Evolutionary conservation across 2,888 invertebrate species (phyloP).

Genomic region (Lutraria lutraria): DNA sequence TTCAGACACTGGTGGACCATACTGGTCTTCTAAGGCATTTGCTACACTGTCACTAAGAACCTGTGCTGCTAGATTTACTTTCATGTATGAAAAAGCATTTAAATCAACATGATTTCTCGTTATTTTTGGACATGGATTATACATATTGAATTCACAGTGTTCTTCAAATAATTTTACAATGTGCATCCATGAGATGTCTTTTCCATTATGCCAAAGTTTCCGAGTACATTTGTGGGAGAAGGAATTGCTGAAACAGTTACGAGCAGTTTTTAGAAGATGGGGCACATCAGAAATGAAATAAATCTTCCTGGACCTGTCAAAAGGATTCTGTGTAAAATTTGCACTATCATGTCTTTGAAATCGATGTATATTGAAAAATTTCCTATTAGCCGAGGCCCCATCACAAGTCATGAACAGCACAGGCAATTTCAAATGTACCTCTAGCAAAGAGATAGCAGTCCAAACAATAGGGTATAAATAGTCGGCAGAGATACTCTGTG

Average conservation of each 20-base stretch:
- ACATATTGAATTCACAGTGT: slow-evolving; percentile 42
- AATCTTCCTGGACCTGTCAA: slow-evolving; percentile 8
- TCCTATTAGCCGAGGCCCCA: slow-evolving; percentile 16
- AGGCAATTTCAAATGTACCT: not conserved
- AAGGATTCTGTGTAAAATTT: slow-evolving; percentile 15
- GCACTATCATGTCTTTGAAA: not conserved
- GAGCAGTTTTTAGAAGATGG: slow-evolving; percentile 63
- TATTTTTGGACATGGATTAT: slow-evolving; percentile 46
- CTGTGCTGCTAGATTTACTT: too few species aligned
- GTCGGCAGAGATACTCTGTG: too few species aligned
- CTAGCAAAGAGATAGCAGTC: not conserved
- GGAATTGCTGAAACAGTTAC: slow-evolving; percentile 68
- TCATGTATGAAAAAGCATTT: too few species aligned
- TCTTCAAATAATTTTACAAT: slow-evolving; percentile 62
- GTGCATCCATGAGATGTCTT: slow-evolving; percentile 42
- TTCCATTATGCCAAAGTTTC: slow-evolving; percentile 60
- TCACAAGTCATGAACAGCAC: not conserved
- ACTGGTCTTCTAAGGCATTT: too few species aligned
- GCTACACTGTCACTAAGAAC: too few species aligned
- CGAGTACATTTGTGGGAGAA: slow-evolving; percentile 59
- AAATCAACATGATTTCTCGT: too few species aligned
- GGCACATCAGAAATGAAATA: slow-evolving; percentile 68
- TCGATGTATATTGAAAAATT: not conserved
- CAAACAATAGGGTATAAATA: slow-evolving; percentile 5
- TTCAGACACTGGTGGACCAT: too few species aligned